A percentile compares a stretch with the other conserved stretches of the same genome.
These are phyloP conservation scores for Melolontha melolontha DNA, from an alignment of 2,888 invertebrate genomes.

Conservation along the genomic window DNA sequence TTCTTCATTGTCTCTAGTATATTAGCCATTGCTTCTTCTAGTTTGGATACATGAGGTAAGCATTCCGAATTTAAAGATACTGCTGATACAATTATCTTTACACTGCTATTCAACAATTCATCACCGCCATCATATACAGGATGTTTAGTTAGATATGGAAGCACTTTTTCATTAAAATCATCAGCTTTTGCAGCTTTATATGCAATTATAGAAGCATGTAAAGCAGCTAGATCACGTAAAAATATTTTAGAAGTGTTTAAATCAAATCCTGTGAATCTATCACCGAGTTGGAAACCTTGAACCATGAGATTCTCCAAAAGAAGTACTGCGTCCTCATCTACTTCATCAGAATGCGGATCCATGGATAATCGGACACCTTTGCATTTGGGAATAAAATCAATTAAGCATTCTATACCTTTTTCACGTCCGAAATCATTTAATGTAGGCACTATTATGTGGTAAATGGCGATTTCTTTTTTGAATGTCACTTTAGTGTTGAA, in stretches of 20 bases:
- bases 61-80: conserved; percentile 44
- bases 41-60: conserved; percentile 36
- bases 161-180: conserved; percentile 59
- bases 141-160: conserved; percentile 56
- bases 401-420: conserved; percentile 59
- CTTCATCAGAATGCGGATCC: conserved; percentile 50
- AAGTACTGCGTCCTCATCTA: conserved; percentile 68
- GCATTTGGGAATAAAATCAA: conserved; percentile 65
- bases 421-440: conserved; percentile 65
- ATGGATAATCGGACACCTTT: conserved; percentile 65
- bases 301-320: conserved; percentile 68
- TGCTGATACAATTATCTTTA: conserved; percentile 36
- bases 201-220: conserved; percentile 69
- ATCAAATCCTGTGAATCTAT: conserved; percentile 66
- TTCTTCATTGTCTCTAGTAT: conserved; percentile 45
- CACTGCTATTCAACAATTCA: conserved; percentile 38
- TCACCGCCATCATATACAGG: conserved; percentile 25
- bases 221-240: conserved; percentile 65
- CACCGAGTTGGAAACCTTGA: conserved; percentile 64
- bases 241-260: conserved; percentile 64
- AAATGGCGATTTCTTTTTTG: conserved; percentile 68
- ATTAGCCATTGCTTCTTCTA: conserved; percentile 41
- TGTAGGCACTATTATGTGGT: conserved; percentile 64
- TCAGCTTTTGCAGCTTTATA: conserved; percentile 64
- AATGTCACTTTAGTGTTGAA: conserved; percentile 68